These are phyloP conservation scores for Rallus limicola DNA, from an alignment of 2,113 vertebrate species.

Conservation along the genomic window DNA sequence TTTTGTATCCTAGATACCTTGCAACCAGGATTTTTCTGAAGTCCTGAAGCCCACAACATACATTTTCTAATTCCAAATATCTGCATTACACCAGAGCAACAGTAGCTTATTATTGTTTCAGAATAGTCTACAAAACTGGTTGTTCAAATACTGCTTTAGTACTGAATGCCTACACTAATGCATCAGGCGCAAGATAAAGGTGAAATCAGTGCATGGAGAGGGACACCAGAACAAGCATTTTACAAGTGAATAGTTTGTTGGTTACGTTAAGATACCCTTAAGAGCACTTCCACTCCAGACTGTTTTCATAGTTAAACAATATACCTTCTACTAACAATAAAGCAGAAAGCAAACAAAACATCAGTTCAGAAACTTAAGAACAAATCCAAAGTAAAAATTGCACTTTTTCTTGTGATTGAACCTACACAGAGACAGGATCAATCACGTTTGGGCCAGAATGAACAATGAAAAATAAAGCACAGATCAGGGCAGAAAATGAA, in stretches of 20 bases:
- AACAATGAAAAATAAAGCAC: background rate
- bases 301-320: background rate
- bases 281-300: background rate
- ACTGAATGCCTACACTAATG: background rate
- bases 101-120: background rate
- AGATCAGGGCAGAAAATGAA: background rate
- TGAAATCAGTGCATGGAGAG: background rate
- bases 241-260: background rate
- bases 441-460: background rate
- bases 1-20: background rate
- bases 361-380: too few species aligned
- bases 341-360: background rate
- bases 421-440: background rate
- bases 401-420: background rate
- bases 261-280: background rate
- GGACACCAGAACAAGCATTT: background rate
- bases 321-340: background rate
- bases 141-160: background rate
- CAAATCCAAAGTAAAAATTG: background rate
- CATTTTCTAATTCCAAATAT: background rate
- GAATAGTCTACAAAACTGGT: background rate
- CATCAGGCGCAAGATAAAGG: background rate
- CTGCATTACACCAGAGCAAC: background rate
- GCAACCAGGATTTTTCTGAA: background rate
- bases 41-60: background rate